A percentile compares a stretch with the other conserved stretches of the same genome.
Evolutionary conservation across 2,888 invertebrate species (phyloP).

Genomic region (Anodontia alba): DNA sequence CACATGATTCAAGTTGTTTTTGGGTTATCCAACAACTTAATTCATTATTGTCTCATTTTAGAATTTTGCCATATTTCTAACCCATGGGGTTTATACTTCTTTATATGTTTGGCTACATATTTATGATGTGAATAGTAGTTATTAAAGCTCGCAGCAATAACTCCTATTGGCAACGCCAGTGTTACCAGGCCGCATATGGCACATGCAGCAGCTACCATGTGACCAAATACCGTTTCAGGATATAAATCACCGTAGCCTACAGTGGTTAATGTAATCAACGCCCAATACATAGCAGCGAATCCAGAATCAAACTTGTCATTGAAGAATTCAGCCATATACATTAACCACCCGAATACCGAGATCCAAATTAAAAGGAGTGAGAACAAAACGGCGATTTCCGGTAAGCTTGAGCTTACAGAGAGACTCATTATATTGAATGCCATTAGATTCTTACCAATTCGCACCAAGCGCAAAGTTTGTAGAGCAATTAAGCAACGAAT

Average conservation of each 20-base stretch:
- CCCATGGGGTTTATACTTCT: neutral
- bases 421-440: neutral
- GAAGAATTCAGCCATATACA: neutral
- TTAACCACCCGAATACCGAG: neutral
- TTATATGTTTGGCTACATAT: neutral
- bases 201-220: slow-evolving; percentile 32
- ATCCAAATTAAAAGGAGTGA: neutral
- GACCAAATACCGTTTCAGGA: slow-evolving; percentile 26
- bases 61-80: neutral
- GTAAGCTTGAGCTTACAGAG: neutral
- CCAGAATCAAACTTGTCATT: slow-evolving; percentile 5
- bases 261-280: slow-evolving; percentile 36
- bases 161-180: slow-evolving; percentile 33
- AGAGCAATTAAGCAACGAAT: neutral
- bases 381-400: neutral
- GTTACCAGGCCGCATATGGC: slow-evolving; percentile 36
- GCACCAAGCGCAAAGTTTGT: neutral
- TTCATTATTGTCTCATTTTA: too few species aligned
- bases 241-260: slow-evolving; percentile 39
- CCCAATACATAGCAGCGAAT: slow-evolving; percentile 37
- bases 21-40: too few species aligned
- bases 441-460: neutral
- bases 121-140: slow-evolving; percentile 23
- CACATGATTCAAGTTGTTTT: too few species aligned
- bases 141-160: slow-evolving; percentile 37